Evolutionary conservation across 2,797 vertebrate genomes (phyloP).

Genomic region (Delichon dasypus): DNA sequence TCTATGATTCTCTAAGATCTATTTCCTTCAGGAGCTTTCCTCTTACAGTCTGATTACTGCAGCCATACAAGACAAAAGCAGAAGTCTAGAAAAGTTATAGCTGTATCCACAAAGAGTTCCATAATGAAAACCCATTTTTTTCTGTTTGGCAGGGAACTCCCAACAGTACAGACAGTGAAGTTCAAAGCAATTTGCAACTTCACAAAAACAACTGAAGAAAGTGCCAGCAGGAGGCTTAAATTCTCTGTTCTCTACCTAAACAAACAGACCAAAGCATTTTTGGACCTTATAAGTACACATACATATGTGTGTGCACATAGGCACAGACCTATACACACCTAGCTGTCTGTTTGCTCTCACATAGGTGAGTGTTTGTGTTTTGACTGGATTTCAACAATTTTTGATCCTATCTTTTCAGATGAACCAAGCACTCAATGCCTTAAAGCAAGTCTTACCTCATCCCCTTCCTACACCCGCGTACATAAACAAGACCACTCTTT

Average conservation of each 20-base stretch:
- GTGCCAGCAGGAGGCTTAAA: not conserved
- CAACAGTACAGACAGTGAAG: not conserved
- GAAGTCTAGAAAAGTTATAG: not conserved
- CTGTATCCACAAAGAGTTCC: not conserved
- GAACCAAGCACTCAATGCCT: not conserved
- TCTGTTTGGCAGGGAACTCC: not conserved
- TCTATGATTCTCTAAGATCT: not conserved
- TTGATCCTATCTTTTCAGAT: not conserved
- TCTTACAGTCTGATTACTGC: not conserved
- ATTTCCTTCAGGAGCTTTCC: not conserved
- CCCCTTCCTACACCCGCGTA: not conserved
- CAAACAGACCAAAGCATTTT: not conserved
- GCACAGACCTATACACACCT: not conserved
- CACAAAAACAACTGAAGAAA: not conserved
- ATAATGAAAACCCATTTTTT: not conserved
- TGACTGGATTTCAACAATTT: not conserved
- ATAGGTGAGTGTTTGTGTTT: not conserved
- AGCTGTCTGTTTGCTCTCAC: not conserved
- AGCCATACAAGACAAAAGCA: not conserved
- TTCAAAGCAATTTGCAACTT: not conserved
- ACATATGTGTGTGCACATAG: no score
- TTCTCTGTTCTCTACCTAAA: not conserved
- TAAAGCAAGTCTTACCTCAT: not conserved
- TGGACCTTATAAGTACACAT: not conserved
- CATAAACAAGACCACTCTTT: not conserved